Base-by-base conservation (phyloP, 2,113 vertebrate genomes). In the Gallinago paraguaiae region DNA sequence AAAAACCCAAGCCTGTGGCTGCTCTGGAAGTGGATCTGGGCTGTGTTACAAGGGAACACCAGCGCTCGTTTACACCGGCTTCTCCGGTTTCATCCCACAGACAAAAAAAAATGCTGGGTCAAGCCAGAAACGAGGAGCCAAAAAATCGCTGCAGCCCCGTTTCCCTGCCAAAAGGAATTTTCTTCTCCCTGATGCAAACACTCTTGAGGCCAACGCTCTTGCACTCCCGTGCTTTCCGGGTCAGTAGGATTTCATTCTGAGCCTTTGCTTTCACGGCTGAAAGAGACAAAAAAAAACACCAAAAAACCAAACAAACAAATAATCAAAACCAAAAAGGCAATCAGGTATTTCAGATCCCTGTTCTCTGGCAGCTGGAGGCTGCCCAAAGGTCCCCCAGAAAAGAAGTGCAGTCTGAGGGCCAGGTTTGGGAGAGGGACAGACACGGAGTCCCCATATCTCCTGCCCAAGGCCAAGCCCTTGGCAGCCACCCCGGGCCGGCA, bases 81-180 rank as follows among this genome's bases (percentile, higher is more conserved):
- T 30, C 74, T 68, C 37, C 31, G 20, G 31, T 51, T 31, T 51
- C 54, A 77, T 5, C 30, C 63, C 81, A 23, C 63, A 50, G 45
- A 80, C 23, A 9, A 8, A 70, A 59, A 57, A 78, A 53, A 9
- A 8, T 0, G 8, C 7, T 3, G 16, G 70, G 31, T 67, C 9
- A 31, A 50, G 88, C 0, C 5, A 48, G 53, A 35, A 16, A 61
- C 5, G 41, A 43, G 13, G 15, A 43, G 41, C 41, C 41, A 43
- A 43, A 39, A 43, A 2, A 6, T 28, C 3, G 0, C 16, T 18
- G 28, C 3, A 1, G 25, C 9, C 9, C 37, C 0, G 1, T 57
- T 43, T 54, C 61, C 69, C 43, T 56, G 87, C 65, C 74, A 71
- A 48, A 50, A 48, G 0, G 10, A 7, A 9, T 70, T 75, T 61